A percentile compares a stretch with the other conserved stretches of the same genome.
Conservation (phyloP, 64 coral and sea anemone species). For the Stichodactyla mertensii region DNA sequence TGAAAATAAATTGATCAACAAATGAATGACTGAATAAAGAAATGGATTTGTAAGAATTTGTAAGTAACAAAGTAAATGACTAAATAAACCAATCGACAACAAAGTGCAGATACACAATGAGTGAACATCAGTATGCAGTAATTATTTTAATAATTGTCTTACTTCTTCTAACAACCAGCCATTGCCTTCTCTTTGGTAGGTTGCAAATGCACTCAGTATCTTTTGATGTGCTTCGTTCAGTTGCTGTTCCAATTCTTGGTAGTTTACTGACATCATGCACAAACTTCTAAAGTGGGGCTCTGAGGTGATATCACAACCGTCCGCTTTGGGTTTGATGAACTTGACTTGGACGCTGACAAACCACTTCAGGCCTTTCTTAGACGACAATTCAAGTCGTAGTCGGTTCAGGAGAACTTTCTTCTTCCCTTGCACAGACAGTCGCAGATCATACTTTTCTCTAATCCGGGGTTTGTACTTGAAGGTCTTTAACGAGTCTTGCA, state of each 20-base stretch:
- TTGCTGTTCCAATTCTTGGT: conserved; percentile 15
- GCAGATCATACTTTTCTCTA: conserved; percentile 30
- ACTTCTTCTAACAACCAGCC: conserved; percentile 37
- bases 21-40: neutral
- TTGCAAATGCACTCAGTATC: neutral
- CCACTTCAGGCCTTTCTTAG: conserved; percentile 39
- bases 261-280: conserved; percentile 21
- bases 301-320: neutral
- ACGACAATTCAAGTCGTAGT: neutral
- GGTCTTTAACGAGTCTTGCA: conserved; percentile 31
- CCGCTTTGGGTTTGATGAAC: conserved; percentile 31
- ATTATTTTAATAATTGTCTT: neutral
- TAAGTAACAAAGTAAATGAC: neutral
- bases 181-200: conserved; percentile 24
- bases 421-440: conserved; percentile 7
- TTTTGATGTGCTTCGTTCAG: conserved; percentile 1
- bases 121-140: neutral
- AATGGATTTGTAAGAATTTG: neutral
- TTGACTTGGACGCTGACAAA: conserved; percentile 23
- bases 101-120: neutral
- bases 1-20: neutral
- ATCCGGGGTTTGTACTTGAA: conserved; percentile 14
- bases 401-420: neutral
- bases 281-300: conserved; percentile 41
- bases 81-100: neutral